Evolutionary conservation across 2,888 invertebrate genomes (phyloP).

Genomic region (Andrena bucephala): DNA sequence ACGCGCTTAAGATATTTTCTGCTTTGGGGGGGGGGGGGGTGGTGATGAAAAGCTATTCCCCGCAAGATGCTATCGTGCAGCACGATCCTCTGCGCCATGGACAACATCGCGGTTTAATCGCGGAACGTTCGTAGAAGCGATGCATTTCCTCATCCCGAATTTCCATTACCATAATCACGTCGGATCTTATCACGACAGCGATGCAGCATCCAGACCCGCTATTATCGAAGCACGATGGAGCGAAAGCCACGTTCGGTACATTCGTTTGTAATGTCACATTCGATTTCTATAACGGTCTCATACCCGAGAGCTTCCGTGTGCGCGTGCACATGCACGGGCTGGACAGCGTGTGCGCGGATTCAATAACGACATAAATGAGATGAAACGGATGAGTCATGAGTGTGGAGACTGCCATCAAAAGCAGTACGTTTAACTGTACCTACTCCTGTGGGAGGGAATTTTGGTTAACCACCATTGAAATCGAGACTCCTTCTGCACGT

Average conservation of each 20-base stretch:
- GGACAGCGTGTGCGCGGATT: neutral
- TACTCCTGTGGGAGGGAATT: too few relatives aligned
- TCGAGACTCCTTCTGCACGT: neutral
- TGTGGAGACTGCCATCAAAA: neutral
- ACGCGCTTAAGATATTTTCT: slow-evolving; percentile 11
- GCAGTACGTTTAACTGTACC: neutral
- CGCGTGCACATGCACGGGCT: neutral
- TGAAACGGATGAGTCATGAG: neutral
- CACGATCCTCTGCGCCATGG: neutral
- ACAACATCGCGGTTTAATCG: slow-evolving; percentile 19
- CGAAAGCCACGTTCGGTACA: neutral
- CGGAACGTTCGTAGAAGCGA: slow-evolving; percentile 16
- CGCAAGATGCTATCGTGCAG: slow-evolving; percentile 12
- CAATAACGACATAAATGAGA: neutral
- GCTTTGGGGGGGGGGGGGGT: neutral
- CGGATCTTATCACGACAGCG: slow-evolving; percentile 15
- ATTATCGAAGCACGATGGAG: neutral
- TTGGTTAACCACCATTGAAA: neutral
- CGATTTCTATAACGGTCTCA: neutral
- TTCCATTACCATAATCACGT: slow-evolving; percentile 34
- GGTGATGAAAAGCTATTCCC: neutral
- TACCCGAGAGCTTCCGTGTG: too few relatives aligned
- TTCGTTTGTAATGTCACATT: slow-evolving; percentile 7
- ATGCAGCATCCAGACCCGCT: neutral
- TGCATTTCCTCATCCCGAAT: neutral